These are phyloP conservation scores for Helogale parvula DNA, from an alignment of 2,113 vertebrate genomes.

Conservation along the genomic window DNA sequence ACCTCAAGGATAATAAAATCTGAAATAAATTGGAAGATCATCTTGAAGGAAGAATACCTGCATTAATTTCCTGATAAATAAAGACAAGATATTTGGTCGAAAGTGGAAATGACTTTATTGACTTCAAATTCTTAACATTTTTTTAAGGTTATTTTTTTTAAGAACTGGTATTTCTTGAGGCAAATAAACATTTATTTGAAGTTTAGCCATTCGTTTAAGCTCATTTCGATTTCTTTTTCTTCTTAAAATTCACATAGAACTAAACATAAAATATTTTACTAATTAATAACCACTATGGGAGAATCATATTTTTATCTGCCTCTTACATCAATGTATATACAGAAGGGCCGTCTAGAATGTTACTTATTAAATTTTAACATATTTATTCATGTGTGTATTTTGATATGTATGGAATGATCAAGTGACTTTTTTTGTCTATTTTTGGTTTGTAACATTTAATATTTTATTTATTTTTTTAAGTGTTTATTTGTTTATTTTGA, in stretches of 20 bases:
- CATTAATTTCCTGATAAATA: not conserved
- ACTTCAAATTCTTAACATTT: not conserved
- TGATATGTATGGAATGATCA: not conserved
- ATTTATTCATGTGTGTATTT: not conserved
- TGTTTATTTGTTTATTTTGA: too few relatives aligned
- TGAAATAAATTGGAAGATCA: not conserved
- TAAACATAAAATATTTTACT: not conserved
- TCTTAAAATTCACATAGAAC: constrained; percentile 5
- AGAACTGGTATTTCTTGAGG: not conserved
- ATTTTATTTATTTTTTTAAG: not conserved
- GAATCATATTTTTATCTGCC: not conserved
- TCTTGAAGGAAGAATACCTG: not conserved
- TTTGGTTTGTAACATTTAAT: not conserved
- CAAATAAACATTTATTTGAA: constrained; percentile 28
- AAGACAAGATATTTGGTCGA: not conserved
- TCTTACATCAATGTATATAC: not conserved
- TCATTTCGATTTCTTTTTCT: not conserved
- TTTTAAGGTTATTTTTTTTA: not conserved
- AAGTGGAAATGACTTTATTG: not conserved
- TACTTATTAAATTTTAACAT: not conserved
- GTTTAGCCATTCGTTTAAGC: not conserved
- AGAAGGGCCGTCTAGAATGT: not conserved
- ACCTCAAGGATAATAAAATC: not conserved
- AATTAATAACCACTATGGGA: not conserved
- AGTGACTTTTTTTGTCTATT: not conserved